Evolutionary conservation across 1,140 invertebrate species (phyloP).

Genomic region (Limonius californicus): DNA sequence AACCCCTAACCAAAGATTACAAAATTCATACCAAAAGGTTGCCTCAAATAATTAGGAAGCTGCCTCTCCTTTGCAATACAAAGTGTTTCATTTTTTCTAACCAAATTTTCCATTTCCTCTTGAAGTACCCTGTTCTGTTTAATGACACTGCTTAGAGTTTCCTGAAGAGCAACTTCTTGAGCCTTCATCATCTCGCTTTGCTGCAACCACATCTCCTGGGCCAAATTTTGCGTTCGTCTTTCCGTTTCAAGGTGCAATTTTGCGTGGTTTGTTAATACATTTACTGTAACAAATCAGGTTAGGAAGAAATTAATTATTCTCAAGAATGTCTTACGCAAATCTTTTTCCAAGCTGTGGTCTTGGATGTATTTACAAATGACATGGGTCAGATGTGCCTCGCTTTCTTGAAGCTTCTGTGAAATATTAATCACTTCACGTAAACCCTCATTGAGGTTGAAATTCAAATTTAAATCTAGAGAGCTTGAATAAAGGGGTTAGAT

Average conservation of each 20-base stretch:
- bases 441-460: background rate
- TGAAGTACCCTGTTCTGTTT: constrained; percentile 34
- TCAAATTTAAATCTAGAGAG: too few relatives aligned
- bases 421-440: constrained; percentile 7
- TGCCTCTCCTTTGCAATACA: background rate
- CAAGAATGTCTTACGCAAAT: background rate
- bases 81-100: constrained; percentile 25
- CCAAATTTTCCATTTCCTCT: constrained; percentile 29
- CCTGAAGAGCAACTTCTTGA: constrained; percentile 28
- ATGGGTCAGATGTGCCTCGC: constrained; percentile 2
- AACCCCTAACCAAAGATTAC: too few relatives aligned
- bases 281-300: constrained; percentile 19
- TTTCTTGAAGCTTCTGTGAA: background rate
- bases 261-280: constrained; percentile 24
- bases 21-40: too few relatives aligned
- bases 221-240: constrained; percentile 23
- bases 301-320: background rate
- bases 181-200: constrained; percentile 30
- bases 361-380: constrained; percentile 11
- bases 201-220: constrained; percentile 33
- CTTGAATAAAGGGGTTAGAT: too few relatives aligned
- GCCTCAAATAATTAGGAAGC: too few relatives aligned
- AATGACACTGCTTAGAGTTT: constrained; percentile 26
- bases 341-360: constrained; percentile 9
- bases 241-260: constrained; percentile 33